Percentiles rank a stretch among this genome's conserved stretches.
These are phyloP conservation scores for Linepithema humile DNA, from an alignment of 1,140 invertebrate species.

Conservation along the genomic window DNA sequence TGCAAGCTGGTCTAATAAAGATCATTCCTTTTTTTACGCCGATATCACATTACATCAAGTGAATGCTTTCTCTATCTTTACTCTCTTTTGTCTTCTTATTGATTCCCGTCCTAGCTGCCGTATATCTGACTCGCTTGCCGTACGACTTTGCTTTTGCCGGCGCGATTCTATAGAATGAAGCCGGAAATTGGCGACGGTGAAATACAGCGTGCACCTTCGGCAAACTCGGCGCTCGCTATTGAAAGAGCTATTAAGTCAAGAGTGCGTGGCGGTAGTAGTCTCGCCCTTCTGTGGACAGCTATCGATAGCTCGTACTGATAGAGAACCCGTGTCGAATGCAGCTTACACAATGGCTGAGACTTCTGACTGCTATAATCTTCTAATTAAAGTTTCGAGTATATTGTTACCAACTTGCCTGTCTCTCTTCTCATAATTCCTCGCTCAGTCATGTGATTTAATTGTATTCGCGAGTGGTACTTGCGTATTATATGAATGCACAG, in stretches of 20 bases:
- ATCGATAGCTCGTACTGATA: background rate
- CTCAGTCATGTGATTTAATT: background rate
- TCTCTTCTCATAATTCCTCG: constrained; percentile 6
- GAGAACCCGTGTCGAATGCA: background rate
- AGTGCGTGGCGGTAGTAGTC: constrained; percentile 27
- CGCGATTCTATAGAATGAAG: constrained; percentile 19
- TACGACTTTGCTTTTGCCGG: constrained; percentile 24
- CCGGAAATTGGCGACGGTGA: constrained; percentile 54
- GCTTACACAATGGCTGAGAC: background rate
- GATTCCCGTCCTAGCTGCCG: constrained; percentile 30
- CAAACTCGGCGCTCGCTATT: constrained; percentile 45
- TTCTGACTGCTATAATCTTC: background rate
- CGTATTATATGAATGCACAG: too few relatives aligned
- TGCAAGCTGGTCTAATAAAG: constrained; percentile 24
- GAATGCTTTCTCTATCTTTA: background rate
- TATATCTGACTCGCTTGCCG: constrained; percentile 24
- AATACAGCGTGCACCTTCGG: constrained; percentile 47
- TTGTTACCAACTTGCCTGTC: background rate
- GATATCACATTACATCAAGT: constrained; percentile 35
- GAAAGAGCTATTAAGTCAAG: constrained; percentile 55
- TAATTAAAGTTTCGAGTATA: constrained; percentile 13
- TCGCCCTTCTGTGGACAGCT: constrained; percentile 14
- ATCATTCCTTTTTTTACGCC: background rate
- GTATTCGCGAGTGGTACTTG: background rate
- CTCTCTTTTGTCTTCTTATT: constrained; percentile 46